These are phyloP conservation scores for Melipona bicolor DNA, from an alignment of 2,888 invertebrate genomes.

Conservation along the genomic window DNA sequence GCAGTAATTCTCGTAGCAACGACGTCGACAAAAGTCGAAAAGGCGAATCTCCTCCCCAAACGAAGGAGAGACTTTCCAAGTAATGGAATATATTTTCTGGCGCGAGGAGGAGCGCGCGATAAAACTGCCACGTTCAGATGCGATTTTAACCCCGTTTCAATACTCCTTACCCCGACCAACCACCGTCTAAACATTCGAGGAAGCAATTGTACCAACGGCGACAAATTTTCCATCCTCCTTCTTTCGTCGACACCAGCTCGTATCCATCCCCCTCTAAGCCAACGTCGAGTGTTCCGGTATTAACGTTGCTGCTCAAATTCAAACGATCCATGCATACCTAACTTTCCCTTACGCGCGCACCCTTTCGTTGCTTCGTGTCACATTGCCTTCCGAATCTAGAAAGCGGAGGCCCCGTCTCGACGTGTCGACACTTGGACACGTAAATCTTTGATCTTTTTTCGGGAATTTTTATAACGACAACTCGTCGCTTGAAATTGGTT, in stretches of 20 bases:
- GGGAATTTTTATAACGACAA: constrained; percentile 35
- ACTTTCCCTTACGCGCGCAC: constrained; percentile 64
- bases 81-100: constrained; percentile 41
- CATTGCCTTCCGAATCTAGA: constrained; percentile 50
- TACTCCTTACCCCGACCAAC: constrained; percentile 42
- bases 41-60: not conserved
- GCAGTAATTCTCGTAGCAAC: not conserved
- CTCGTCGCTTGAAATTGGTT: constrained; percentile 26
- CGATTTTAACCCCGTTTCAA: constrained; percentile 60
- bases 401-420: constrained; percentile 37
- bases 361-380: constrained; percentile 61
- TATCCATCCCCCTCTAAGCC: constrained; percentile 41
- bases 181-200: constrained; percentile 56
- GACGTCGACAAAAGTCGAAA: constrained; percentile 7
- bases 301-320: constrained; percentile 80
- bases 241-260: constrained; percentile 10
- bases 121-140: constrained; percentile 49
- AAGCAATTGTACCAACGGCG: constrained; percentile 63
- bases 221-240: constrained; percentile 60
- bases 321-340: constrained; percentile 80
- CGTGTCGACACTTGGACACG: constrained; percentile 21
- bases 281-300: constrained; percentile 76
- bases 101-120: constrained; percentile 18
- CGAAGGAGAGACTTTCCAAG: constrained; percentile 19
- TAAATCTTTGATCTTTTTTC: constrained; percentile 25